Conservation (phyloP, 2,888 invertebrate species). For the Amphipyra tragopoginis region DNA sequence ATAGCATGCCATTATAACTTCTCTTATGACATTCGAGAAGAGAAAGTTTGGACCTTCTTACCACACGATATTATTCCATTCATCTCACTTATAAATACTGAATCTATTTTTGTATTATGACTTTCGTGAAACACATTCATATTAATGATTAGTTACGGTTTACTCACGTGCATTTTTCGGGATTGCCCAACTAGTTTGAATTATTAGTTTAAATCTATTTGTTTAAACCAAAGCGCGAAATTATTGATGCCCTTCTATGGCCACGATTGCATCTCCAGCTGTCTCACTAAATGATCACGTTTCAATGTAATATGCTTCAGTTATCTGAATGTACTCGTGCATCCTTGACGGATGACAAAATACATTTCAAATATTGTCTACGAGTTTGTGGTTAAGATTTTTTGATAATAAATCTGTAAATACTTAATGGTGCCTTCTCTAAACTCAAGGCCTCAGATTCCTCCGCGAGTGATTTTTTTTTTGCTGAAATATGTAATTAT, state of each 20-base stretch:
- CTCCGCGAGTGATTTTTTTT: not conserved
- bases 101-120: too few relatives aligned
- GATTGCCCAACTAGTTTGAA: too few relatives aligned
- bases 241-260: conserved; percentile 1
- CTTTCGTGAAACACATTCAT: too few relatives aligned
- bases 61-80: too few relatives aligned
- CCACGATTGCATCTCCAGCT: conserved; percentile 7
- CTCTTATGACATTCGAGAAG: too few relatives aligned
- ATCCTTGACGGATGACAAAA: conserved; percentile 41
- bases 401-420: conserved; percentile 11
- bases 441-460: not conserved
- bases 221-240: conserved; percentile 12
- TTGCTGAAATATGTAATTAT: too few relatives aligned
- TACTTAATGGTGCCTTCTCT: conserved; percentile 1
- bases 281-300: conserved; percentile 34
- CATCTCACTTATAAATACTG: too few relatives aligned
- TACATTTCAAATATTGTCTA: conserved; percentile 12
- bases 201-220: too few relatives aligned
- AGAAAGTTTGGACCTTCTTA: too few relatives aligned
- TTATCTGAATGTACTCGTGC: conserved; percentile 16
- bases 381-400: conserved; percentile 21
- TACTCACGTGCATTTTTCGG: too few relatives aligned
- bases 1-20: too few relatives aligned
- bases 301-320: conserved; percentile 12
- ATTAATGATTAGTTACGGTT: too few relatives aligned